phyloP scores from a whole-genome alignment of 2,888 invertebrate genomes.

The Pyrrhia umbra region DNA sequence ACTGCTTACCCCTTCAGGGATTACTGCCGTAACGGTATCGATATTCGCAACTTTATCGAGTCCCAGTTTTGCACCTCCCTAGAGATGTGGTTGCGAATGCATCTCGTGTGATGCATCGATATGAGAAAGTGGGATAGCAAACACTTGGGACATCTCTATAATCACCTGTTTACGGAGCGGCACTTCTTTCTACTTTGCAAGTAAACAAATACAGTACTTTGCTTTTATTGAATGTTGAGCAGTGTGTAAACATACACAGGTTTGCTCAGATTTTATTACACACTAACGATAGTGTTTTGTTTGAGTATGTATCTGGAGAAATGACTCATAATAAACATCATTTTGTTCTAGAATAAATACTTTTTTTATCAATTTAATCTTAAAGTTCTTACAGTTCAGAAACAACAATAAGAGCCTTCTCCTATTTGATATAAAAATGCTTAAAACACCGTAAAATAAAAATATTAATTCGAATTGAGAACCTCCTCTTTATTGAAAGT shows the following conservation, averaged over 20 bases:
- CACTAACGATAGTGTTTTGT: constrained; percentile 50
- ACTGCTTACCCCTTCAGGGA: constrained; percentile 30
- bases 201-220: constrained; percentile 57
- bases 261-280: constrained; percentile 54
- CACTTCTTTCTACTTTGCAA: constrained; percentile 58
- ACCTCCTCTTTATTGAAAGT: no score
- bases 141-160: constrained; percentile 76
- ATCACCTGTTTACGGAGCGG: constrained; percentile 77
- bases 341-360: constrained; percentile 2
- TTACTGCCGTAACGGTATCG: constrained; percentile 43
- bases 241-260: constrained; percentile 51
- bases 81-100: constrained; percentile 77
- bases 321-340: not conserved
- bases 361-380: no score
- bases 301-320: constrained; percentile 34
- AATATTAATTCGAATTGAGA: no score
- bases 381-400: no score
- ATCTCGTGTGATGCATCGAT: constrained; percentile 81
- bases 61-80: constrained; percentile 53
- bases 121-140: constrained; percentile 77
- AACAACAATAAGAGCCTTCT: no score
- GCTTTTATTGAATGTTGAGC: constrained; percentile 56
- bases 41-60: constrained; percentile 59
- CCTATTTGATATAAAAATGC: no score
- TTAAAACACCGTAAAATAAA: no score